A percentile compares a stretch with the other conserved stretches of the same genome.
Conservation (phyloP, 2,888 invertebrate genomes). For the Elmis aenea region DNA sequence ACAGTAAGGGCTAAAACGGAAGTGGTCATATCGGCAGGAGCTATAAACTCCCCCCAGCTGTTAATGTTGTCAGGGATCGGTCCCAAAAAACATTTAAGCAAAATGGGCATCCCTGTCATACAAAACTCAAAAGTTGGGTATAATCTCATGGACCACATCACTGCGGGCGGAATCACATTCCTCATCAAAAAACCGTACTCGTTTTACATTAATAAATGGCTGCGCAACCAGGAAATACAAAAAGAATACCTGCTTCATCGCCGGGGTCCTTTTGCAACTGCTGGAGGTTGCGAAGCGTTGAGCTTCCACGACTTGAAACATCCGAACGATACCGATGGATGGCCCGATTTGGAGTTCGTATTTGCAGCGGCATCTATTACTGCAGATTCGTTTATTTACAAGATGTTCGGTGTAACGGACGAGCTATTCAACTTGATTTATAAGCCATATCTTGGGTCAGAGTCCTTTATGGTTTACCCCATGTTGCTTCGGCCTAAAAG, state of each 20-base stretch:
- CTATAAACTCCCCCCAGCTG: no score
- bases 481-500: conserved; percentile 58
- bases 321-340: conserved; percentile 53
- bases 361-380: conserved; percentile 59
- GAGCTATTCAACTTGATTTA: conserved; percentile 39
- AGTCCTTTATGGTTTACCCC: conserved; percentile 50
- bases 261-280: conserved; percentile 49
- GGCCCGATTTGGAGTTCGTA: conserved; percentile 65
- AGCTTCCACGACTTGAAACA: conserved; percentile 59
- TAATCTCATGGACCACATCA: conserved; percentile 55
- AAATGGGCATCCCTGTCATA: conserved; percentile 46
- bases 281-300: conserved; percentile 65
- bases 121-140: conserved; percentile 50
- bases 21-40: conserved; percentile 68
- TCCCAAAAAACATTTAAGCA: conserved; percentile 43
- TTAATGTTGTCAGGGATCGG: no score
- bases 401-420: conserved; percentile 47
- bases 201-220: conserved; percentile 38
- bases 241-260: conserved; percentile 41
- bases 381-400: conserved; percentile 48
- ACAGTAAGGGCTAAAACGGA: conserved; percentile 60
- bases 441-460: conserved; percentile 37
- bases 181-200: conserved; percentile 50
- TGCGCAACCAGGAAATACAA: conserved; percentile 31
- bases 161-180: conserved; percentile 64